phyloP scores from a whole-genome alignment of 2,113 vertebrate genomes.

The Zosterops pallidus region DNA sequence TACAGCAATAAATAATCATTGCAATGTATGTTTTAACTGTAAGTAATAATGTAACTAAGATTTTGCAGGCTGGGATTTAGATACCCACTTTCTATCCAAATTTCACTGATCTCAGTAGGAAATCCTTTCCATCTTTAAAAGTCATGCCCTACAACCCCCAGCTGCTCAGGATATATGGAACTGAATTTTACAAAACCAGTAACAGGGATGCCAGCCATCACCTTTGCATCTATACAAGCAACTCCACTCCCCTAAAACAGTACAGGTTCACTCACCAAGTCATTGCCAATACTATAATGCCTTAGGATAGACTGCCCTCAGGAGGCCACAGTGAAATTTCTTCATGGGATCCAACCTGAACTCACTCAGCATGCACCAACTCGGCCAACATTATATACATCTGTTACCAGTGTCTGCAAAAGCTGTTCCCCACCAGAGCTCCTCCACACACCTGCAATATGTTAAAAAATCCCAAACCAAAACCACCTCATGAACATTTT shows the following conservation, averaged over 20 bases:
- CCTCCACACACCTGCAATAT: not conserved
- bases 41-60: not conserved
- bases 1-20: not conserved
- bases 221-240: not conserved
- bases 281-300: not conserved
- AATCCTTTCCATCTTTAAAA: not conserved
- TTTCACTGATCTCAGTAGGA: not conserved
- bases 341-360: not conserved
- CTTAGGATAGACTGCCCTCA: conserved; percentile 60
- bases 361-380: too few species aligned
- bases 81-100: not conserved
- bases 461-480: not conserved
- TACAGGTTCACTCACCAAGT: fast-evolving
- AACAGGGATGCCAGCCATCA: not conserved
- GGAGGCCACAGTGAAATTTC: not conserved
- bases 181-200: not conserved
- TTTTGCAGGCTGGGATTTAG: not conserved
- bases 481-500: not conserved
- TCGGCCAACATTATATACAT: not conserved
- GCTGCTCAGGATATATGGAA: not conserved
- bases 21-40: not conserved
- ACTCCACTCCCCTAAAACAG: not conserved
- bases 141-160: not conserved
- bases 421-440: not conserved
- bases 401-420: not conserved